Conservation (phyloP, 2,113 vertebrate genomes). For the Crotalus horridus region DNA sequence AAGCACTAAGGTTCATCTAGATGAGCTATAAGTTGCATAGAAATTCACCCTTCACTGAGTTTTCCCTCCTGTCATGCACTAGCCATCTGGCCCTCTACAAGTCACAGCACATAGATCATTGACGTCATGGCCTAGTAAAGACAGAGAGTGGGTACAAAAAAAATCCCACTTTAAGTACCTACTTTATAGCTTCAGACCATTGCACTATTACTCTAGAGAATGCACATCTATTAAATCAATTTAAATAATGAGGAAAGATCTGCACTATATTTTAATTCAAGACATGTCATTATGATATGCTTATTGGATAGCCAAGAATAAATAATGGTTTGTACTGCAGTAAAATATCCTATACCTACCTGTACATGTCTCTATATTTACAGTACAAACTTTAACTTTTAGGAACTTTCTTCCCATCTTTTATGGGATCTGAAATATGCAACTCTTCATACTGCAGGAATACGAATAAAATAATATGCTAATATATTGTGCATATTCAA, state of each 20-base stretch:
- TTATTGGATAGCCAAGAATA: background rate
- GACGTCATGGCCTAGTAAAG: conserved; percentile 19
- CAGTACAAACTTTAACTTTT: background rate
- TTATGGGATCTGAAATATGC: background rate
- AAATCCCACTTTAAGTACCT: background rate
- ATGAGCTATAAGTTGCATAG: background rate
- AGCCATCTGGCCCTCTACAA: conserved; percentile 8
- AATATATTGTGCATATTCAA: background rate
- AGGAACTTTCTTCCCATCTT: background rate
- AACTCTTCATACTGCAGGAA: background rate
- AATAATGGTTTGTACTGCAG: background rate
- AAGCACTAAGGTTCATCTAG: conserved; percentile 3
- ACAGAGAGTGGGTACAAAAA: background rate
- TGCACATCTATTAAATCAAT: background rate
- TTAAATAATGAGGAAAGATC: background rate
- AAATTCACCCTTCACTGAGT: conserved; percentile 22
- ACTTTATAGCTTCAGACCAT: conserved; percentile 2
- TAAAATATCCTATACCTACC: background rate
- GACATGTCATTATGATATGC: background rate
- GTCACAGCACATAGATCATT: conserved; percentile 11
- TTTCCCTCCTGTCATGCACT: conserved; percentile 19
- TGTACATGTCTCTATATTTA: background rate
- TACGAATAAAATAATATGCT: background rate
- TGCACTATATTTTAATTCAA: background rate
- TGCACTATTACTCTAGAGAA: background rate